Evolutionary conservation across 2,888 invertebrate species (phyloP).

Genomic region (Parthenolecanium corni): DNA sequence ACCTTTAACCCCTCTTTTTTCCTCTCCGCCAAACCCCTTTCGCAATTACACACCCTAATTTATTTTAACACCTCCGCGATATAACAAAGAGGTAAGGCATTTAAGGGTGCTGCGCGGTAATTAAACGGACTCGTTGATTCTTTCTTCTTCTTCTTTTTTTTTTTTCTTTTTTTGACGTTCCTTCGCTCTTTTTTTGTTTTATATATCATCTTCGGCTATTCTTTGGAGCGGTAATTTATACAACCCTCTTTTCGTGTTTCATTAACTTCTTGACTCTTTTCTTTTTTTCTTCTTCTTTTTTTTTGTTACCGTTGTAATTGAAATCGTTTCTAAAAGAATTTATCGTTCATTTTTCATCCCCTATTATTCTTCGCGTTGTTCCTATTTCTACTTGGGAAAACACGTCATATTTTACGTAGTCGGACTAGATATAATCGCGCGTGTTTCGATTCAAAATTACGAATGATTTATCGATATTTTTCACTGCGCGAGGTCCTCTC

Average conservation of each 20-base stretch:
- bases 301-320: conserved; percentile 23
- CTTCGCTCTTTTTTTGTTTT: background rate
- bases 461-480: no score
- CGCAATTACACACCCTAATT: conserved; percentile 28
- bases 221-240: conserved; percentile 13
- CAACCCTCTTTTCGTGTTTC: conserved; percentile 16
- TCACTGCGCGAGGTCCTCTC: no score
- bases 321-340: conserved; percentile 17
- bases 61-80: conserved; percentile 23
- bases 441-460: no score
- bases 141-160: background rate
- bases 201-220: conserved; percentile 3
- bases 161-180: background rate
- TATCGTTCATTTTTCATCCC: background rate
- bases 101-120: conserved; percentile 24
- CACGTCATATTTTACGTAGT: background rate
- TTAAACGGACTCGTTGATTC: conserved; percentile 19
- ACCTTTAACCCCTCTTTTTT: conserved; percentile 25
- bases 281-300: no score
- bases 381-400: no score
- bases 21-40: conserved; percentile 7
- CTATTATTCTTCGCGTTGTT: background rate
- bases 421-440: background rate
- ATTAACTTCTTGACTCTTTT: conserved; percentile 21
- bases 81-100: conserved; percentile 6